Base-by-base conservation (phyloP, 92 coral and sea anemone genomes). In the Porites divaricata region DNA sequence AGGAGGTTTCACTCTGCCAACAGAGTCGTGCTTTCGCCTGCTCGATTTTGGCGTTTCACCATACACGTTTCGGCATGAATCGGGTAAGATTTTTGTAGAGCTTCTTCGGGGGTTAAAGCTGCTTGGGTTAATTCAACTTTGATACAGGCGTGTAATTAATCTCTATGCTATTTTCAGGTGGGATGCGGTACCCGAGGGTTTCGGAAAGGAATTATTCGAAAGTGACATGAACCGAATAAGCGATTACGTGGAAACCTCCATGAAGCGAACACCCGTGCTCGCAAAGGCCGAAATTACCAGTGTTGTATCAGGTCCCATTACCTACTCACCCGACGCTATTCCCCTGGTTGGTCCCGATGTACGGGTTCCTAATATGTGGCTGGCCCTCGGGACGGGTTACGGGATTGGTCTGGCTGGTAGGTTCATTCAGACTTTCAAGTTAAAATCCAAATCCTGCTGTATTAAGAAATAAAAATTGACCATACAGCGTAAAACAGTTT, bases 321-420 rank as follows among this genome's bases (percentile, higher is more conserved):
- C 91, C 15, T 88, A 88, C 53, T 58, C 91, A 12, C 91, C 91
- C 0, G 91, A 88, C 48, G 91, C 85, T 48, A 28, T 88, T 17
- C 87, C 87, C 59, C 16, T 88, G 57, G 61, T 88, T n/a, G 91
- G 91, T 41, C 91, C 91, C 24, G 85, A 85, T 26, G 78, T 79
- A 59, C 84, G 83, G 80, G 75, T 88, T 1, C 80, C 79, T 41
- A 88, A 88, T 35, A 81, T 81, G 80, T 88, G 91, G 91, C 71
- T 88, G 67, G 88, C 91, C 23, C 74, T 85, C 25, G 91, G 78
- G 23, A 81, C 91, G 25, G 91, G 91, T 16, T 88, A 88, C 75
- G 91, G 91, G 54, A 83, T 88, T 59, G 85, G 85, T 58, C 80
- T 81, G 23, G 85, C 88, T 22, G 91, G 91, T 88, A 83, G 54